Evolutionary conservation across 2,113 vertebrate genomes (phyloP).

Genomic region (Onychorhynchus coronatus): DNA sequence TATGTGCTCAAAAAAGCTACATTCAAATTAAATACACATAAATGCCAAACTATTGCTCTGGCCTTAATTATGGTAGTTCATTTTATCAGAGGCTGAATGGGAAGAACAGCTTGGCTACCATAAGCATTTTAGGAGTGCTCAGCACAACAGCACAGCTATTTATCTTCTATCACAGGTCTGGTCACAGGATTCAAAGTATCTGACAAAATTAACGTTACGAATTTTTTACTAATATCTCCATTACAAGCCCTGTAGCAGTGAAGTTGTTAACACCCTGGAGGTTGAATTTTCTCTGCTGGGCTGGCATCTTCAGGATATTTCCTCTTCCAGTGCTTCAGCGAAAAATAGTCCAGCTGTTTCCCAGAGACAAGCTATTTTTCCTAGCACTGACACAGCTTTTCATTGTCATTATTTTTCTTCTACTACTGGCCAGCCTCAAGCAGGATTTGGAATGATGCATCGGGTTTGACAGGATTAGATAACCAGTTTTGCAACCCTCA

Average conservation of each 20-base stretch:
- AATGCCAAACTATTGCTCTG: background rate
- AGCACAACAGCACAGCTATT: background rate
- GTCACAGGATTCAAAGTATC: background rate
- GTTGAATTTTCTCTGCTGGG: background rate
- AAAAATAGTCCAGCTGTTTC: background rate
- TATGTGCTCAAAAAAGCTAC: background rate
- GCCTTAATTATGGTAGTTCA: background rate
- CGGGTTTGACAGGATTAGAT: background rate
- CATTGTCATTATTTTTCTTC: background rate
- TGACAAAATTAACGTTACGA: background rate
- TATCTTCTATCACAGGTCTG: background rate
- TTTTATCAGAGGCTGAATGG: background rate
- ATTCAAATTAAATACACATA: background rate
- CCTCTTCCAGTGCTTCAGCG: background rate
- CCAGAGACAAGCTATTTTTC: background rate
- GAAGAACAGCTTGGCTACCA: background rate
- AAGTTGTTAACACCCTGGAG: background rate
- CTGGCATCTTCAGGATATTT: background rate
- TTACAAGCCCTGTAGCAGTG: background rate
- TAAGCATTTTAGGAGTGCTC: background rate
- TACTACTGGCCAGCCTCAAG: background rate
- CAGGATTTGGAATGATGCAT: background rate
- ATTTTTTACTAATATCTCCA: background rate
- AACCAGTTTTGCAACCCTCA: background rate
- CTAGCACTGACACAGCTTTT: background rate